Percentiles rank a stretch among this genome's conserved stretches.
phyloP scores from a whole-genome alignment of 2,113 vertebrate species.

The Oreochromis tanganicae region DNA sequence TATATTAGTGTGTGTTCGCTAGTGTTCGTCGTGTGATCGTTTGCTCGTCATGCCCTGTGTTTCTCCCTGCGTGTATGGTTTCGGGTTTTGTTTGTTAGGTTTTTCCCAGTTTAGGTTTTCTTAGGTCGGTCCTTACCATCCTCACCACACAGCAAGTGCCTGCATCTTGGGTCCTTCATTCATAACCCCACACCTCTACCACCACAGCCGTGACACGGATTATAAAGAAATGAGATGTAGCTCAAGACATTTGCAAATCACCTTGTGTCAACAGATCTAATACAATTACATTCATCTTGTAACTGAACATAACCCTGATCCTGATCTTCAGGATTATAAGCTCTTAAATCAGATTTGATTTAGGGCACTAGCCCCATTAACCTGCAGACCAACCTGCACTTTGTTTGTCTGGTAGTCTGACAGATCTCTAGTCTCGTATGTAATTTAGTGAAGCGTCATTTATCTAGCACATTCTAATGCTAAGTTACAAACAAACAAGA shows the following conservation, averaged over 20 bases:
- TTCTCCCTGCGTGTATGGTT: neutral
- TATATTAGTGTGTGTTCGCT: neutral
- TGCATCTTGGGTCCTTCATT: neutral
- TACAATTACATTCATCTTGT: neutral
- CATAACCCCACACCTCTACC: fast-evolving
- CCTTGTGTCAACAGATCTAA: neutral
- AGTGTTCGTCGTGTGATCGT: neutral
- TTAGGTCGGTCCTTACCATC: neutral
- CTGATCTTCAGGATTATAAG: neutral
- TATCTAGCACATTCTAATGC: neutral
- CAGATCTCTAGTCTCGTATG: neutral
- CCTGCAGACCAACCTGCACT: neutral
- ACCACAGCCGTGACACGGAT: neutral
- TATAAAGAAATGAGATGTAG: neutral
- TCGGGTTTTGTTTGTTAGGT: neutral
- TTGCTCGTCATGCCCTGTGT: neutral
- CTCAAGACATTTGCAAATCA: neutral
- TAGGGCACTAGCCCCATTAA: neutral
- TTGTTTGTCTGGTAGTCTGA: neutral
- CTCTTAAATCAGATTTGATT: neutral
- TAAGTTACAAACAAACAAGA: neutral
- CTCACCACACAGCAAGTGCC: neutral
- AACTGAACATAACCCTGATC: neutral
- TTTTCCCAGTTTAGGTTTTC: neutral
- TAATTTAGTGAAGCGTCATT: neutral